Evolutionary conservation across 2,113 vertebrate species (phyloP).

Genomic region (Gobiocypris rarus): DNA sequence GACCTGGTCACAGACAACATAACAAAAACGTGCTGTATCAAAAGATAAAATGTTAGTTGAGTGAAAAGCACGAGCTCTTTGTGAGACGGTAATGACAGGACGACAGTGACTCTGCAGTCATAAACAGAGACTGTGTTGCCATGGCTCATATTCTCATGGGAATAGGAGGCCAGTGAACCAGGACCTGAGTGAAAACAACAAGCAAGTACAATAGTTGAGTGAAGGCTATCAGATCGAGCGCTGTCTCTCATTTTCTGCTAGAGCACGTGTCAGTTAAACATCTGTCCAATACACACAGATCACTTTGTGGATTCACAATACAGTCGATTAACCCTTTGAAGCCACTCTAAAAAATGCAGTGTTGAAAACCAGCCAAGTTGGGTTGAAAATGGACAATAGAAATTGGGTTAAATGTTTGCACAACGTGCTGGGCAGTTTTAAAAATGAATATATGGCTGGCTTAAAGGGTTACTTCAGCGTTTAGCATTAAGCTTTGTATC

Average conservation of each 20-base stretch:
- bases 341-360: too few relatives aligned
- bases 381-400: too few relatives aligned
- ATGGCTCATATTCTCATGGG: conserved; percentile 40
- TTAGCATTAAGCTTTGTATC: too few relatives aligned
- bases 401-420: too few relatives aligned
- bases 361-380: too few relatives aligned
- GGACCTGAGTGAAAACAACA: conserved; percentile 42
- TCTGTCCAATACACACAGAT: not conserved
- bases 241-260: not conserved
- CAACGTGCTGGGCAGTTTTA: too few relatives aligned
- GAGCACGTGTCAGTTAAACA: not conserved
- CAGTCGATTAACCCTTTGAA: too few relatives aligned
- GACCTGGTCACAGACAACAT: not conserved
- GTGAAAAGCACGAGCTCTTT: not conserved
- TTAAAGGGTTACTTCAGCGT: too few relatives aligned
- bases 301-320: not conserved
- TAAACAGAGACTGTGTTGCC: conserved; percentile 56
- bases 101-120: not conserved
- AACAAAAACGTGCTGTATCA: not conserved
- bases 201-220: not conserved
- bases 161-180: conserved; percentile 40
- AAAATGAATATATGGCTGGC: too few relatives aligned
- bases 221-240: not conserved
- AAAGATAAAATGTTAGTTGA: not conserved
- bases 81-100: not conserved